Evolutionary conservation across 2,113 vertebrate genomes (phyloP), one percentile per base, ranked within the genome.

Genomic region (Podilymbus podiceps): DNA sequence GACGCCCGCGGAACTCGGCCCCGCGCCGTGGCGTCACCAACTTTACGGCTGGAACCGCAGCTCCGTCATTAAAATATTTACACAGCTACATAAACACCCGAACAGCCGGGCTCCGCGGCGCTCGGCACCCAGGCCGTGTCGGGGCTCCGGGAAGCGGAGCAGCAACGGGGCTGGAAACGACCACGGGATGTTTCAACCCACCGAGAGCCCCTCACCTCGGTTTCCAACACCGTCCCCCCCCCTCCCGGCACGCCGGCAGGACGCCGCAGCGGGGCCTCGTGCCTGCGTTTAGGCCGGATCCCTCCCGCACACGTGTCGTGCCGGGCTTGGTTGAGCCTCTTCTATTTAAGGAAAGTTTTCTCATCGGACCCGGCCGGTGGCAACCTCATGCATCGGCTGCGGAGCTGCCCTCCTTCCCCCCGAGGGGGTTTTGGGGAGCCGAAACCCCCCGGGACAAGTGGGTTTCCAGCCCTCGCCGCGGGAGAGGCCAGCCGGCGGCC

Each of bases 401-500:
- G 2, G 68, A 52, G 33, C 23, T 40, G 24, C 44, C 46, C 28
- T 33, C 30, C 28, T 17, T 11, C 21, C 5, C 23, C 15, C 18
- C 1, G 1, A 3, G 49, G 28, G 2, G 14, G 42, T 9, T 30
- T 5, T 23, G 6, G 33, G 52, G 20, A 30, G n/a, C 7, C 25
- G n/a, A 56, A 59, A 21, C 8, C 12, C 3, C 40, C 50, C 2
- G 0, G 1, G 2, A 64, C 2, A 5, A 28, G 15, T 40, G 14
- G 16, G 15, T 23, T 35, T 28, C n/a, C 33, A 30, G 3, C 5
- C 25, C 35, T 19, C 31, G 5, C 0, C 1, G 0, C 4, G 19
- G 16, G 17, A 16, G 20, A 59, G 31, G 16, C 20, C 1, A 0
- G 8, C 6, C 5, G 1, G 44, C 19, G 3, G 1, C 35, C 66